phyloP scores from a whole-genome alignment of 2,888 invertebrate species.

The Trachelus tabidus region DNA sequence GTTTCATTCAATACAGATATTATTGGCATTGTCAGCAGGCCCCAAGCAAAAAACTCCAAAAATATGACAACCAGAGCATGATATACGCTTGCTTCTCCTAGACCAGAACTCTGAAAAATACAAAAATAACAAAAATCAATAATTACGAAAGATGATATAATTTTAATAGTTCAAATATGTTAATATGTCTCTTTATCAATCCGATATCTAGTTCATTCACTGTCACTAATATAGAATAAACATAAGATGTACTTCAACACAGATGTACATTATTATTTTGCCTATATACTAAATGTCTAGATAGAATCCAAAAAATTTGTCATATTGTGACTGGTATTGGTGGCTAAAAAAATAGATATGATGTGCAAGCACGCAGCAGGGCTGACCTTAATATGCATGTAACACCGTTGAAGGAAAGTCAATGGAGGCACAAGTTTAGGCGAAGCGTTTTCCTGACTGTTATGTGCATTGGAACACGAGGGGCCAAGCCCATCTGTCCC shows the following conservation, averaged over 20 bases:
- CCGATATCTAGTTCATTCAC: not conserved
- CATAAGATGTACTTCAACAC: not conserved
- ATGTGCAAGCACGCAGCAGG: not conserved
- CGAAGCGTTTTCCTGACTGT: slow-evolving; percentile 50
- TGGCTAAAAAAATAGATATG: not conserved
- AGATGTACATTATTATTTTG: not conserved
- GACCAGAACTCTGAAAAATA: slow-evolving; percentile 79
- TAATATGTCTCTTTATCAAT: not conserved
- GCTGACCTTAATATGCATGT: slow-evolving; percentile 64
- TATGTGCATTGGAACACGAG: slow-evolving; percentile 58
- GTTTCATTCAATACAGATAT: slow-evolving; percentile 94
- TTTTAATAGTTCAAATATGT: not conserved
- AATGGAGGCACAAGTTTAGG: slow-evolving; percentile 42
- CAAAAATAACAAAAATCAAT: not conserved
- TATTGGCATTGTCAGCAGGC: slow-evolving; percentile 96
- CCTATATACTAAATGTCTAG: not conserved
- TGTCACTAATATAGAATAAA: not conserved
- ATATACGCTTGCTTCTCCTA: slow-evolving; percentile 95
- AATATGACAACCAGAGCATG: slow-evolving; percentile 99
- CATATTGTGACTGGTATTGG: not conserved
- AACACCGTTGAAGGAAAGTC: slow-evolving; percentile 57
- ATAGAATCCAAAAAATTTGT: not conserved
- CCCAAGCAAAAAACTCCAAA: slow-evolving; percentile 99
- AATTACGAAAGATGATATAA: not conserved
- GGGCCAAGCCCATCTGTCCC: slow-evolving; percentile 61